Evolutionary conservation across 2,888 invertebrate species (phyloP).

Genomic region (Frankliniella fusca): DNA sequence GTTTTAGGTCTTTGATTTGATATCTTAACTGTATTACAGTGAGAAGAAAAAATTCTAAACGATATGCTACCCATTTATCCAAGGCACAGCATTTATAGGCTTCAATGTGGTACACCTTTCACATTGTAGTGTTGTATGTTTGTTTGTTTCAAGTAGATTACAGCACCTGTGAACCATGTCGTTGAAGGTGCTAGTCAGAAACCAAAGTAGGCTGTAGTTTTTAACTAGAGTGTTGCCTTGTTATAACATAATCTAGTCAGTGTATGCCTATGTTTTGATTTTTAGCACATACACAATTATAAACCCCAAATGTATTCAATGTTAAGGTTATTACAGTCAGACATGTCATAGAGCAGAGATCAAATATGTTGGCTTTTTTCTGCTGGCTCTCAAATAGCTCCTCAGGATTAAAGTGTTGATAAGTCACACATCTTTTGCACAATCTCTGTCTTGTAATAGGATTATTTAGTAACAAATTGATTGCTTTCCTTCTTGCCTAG

Average conservation of each 20-base stretch:
- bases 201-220: constrained; percentile 18
- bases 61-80: not conserved
- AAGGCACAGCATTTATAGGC: not conserved
- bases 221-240: constrained; percentile 19
- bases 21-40: too few relatives aligned
- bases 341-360: too few relatives aligned
- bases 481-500: not conserved
- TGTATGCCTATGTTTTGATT: constrained; percentile 11
- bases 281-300: not conserved
- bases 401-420: not conserved
- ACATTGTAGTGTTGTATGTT: not conserved
- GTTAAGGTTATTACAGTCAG: not conserved
- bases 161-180: constrained; percentile 24
- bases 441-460: not conserved
- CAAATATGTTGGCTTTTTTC: too few relatives aligned
- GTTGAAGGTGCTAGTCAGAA: constrained; percentile 19
- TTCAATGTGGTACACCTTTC: not conserved
- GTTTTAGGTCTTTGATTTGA: too few relatives aligned
- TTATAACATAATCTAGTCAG: constrained; percentile 23
- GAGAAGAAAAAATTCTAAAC: too few relatives aligned
- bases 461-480: not conserved
- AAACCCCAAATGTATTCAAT: not conserved
- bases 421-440: too few relatives aligned
- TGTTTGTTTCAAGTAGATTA: not conserved
- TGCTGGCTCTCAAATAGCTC: not conserved